Evolutionary conservation across 64 coral and sea anemone genomes (phyloP).

Genomic region (Montipora cactus): DNA sequence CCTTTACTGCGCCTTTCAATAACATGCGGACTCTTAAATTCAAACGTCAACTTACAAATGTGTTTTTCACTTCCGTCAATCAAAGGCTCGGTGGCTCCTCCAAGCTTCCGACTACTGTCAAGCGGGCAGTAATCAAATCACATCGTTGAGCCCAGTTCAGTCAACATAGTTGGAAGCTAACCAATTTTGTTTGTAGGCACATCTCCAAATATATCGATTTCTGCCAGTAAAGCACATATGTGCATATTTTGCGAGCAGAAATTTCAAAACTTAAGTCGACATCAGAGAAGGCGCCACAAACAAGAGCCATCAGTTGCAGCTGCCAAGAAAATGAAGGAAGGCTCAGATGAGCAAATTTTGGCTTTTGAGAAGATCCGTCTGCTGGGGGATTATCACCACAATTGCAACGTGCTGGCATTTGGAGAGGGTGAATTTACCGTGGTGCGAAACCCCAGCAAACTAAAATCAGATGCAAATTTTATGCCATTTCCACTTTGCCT

Average conservation of each 20-base stretch:
- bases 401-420: slow-evolving; percentile 40
- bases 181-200: no score
- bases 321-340: not conserved
- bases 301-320: slow-evolving; percentile 14
- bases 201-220: not conserved
- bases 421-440: slow-evolving; percentile 61
- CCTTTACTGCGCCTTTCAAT: no score
- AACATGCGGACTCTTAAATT: no score
- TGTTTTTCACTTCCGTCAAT: no score
- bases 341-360: slow-evolving; percentile 12
- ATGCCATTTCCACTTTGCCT: slow-evolving; percentile 41
- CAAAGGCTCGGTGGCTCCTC: no score
- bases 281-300: slow-evolving; percentile 27
- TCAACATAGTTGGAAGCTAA: no score
- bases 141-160: no score
- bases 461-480: not conserved
- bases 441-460: slow-evolving; percentile 31
- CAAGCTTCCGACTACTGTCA: no score
- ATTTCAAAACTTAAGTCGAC: not conserved
- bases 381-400: slow-evolving; percentile 71
- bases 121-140: no score
- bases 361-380: slow-evolving; percentile 23
- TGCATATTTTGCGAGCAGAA: not conserved
- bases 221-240: not conserved
- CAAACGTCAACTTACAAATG: no score